Evolutionary conservation across 2,113 vertebrate genomes (phyloP), one percentile per base, ranked within the genome.

Genomic region (Penelope pileata): DNA sequence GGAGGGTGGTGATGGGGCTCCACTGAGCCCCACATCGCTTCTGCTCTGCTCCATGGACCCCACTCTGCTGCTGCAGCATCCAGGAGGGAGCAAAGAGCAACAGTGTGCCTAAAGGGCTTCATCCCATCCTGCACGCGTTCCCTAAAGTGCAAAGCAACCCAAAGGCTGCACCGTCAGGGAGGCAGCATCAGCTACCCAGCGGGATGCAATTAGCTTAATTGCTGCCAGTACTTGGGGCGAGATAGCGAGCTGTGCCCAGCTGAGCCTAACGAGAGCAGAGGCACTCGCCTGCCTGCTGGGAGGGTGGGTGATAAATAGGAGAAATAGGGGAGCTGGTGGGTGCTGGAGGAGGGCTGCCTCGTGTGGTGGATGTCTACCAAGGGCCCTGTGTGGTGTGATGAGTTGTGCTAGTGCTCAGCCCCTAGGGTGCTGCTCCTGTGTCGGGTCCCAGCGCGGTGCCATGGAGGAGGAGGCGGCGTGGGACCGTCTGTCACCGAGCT

Each of bases 401-500:
- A 83, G 64, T 4, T 48, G 75, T 76, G 75, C 14, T 7, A 1
- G 68, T 40, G 77, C 89, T 84, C 83, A 77, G 54, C 54, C 56
- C 73, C 15, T 81, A 0, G 2, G 51, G 17, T 14, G 15, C 60
- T 40, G 0, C 4, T 68, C 42, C 42, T 1, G 1, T 32, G 1
- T 1, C 56, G 81, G 74, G 90, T 91, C 93, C 87, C 2, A 7
- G 91, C 1, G 8, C 67, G 50, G 90, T 50, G 15, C 43, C 10
- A 3, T 0, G 5, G 17, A 54, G 91, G 17, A 54, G 91, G 87
- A 87, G 94, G 96, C 3, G 22, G 87, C 1, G 23, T 87, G 95
- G 95, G 96, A 68, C 90, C 83, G 95, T 96, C 90, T 96, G 96
- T 88, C 95, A 91, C 96, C 0, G 91, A 90, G 93, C 91, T 93